These are phyloP conservation scores for Meteorus cinctellus DNA, from an alignment of 2,888 invertebrate genomes.

Conservation along the genomic window DNA sequence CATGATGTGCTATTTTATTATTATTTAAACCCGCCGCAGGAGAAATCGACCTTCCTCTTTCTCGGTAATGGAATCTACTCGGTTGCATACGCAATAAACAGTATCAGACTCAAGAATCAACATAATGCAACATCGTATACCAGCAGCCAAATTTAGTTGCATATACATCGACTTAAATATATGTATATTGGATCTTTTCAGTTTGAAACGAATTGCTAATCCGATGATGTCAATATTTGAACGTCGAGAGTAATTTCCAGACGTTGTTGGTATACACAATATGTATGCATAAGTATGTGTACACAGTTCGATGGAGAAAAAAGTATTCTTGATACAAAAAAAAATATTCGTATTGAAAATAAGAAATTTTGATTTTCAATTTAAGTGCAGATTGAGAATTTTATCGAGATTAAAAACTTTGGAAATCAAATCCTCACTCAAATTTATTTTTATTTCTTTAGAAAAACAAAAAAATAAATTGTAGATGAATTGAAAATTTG, in stretches of 20 bases:
- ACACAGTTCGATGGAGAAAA: too few relatives aligned
- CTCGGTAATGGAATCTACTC: neutral
- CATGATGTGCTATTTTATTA: neutral
- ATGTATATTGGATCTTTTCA: slow-evolving; percentile 10
- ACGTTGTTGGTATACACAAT: neutral
- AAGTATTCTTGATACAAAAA: too few relatives aligned
- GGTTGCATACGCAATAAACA: neutral
- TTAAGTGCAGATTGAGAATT: too few relatives aligned
- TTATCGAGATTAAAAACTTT: too few relatives aligned
- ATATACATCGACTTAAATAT: slow-evolving; percentile 5
- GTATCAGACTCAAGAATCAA: slow-evolving; percentile 5
- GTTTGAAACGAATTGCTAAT: neutral
- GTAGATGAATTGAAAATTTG: too few relatives aligned
- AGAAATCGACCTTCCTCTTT: neutral
- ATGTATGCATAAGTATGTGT: too few relatives aligned
- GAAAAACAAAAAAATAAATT: too few relatives aligned
- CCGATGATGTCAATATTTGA: neutral
- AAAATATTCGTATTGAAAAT: too few relatives aligned
- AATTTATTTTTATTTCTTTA: too few relatives aligned
- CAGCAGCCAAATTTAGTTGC: slow-evolving; percentile 6
- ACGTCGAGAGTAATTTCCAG: neutral
- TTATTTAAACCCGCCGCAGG: neutral
- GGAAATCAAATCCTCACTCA: too few relatives aligned
- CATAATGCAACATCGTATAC: slow-evolving; percentile 1
- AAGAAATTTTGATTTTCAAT: too few relatives aligned